Percentiles rank a stretch among this genome's conserved stretches.
Evolutionary conservation across 1,140 invertebrate species (phyloP).

Genomic region (Pogonomyrmex californicus): DNA sequence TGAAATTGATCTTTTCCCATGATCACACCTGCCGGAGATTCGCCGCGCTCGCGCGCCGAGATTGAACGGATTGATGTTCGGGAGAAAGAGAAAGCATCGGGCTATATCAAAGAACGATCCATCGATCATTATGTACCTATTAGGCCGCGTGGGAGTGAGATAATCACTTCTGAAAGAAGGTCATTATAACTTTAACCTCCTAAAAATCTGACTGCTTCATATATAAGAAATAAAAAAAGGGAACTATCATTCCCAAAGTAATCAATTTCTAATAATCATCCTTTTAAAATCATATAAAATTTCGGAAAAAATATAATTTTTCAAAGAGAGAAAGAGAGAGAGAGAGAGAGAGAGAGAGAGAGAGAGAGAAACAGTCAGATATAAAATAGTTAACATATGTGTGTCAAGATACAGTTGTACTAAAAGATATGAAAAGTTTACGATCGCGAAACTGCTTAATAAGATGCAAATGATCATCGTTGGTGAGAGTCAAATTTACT

Average conservation of each 20-base stretch:
- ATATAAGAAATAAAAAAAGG: slow-evolving; percentile 25
- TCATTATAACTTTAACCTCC: slow-evolving; percentile 2
- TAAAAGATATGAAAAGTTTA: neutral
- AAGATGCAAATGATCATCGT: neutral
- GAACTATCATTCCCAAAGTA: neutral
- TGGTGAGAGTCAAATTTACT: slow-evolving; percentile 8
- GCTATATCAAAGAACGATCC: slow-evolving; percentile 7
- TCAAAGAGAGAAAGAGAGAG: neutral
- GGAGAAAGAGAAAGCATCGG: neutral
- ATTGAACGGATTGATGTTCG: slow-evolving; percentile 55
- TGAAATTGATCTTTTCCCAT: slow-evolving; percentile 66
- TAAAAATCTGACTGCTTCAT: neutral
- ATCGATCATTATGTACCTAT: slow-evolving; percentile 61
- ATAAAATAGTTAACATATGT: neutral
- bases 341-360: neutral
- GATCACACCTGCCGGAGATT: slow-evolving; percentile 63
- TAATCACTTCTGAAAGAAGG: slow-evolving; percentile 49
- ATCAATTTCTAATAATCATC: neutral
- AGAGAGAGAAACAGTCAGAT: neutral
- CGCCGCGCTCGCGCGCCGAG: slow-evolving; percentile 28
- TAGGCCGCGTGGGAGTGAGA: slow-evolving; percentile 54
- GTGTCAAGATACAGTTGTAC: neutral
- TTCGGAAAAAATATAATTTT: neutral
- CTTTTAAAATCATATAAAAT: neutral
- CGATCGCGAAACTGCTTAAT: neutral